Percentiles rank a stretch among this genome's conserved stretches.
Evolutionary conservation across 35 echinoderm and acorn worm genomes (phyloP).

Genomic region (Patiria miniata): DNA sequence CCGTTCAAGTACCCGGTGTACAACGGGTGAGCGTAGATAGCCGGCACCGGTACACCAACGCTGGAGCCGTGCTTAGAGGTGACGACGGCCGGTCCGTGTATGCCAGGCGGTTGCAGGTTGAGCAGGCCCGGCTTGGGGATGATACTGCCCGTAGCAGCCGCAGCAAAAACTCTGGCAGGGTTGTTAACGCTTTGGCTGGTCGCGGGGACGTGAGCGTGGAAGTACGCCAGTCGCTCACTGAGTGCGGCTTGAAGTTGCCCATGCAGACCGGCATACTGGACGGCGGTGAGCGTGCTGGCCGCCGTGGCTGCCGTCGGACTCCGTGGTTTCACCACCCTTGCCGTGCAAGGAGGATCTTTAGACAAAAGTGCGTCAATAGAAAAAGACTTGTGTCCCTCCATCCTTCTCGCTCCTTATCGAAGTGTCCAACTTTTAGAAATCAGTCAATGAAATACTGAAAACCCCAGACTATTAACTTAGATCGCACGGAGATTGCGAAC

Average conservation of each 20-base stretch:
- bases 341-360: slow-evolving; percentile 39
- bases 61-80: slow-evolving; percentile 4
- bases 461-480: no score
- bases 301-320: slow-evolving; percentile 3
- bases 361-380: slow-evolving; percentile 87
- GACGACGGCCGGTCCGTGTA: slow-evolving; percentile 31
- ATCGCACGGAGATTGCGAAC: no score
- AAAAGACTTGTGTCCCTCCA: slow-evolving; percentile 80
- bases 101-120: slow-evolving; percentile 45
- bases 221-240: not conserved
- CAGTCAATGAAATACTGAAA: not conserved
- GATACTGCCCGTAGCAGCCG: slow-evolving; percentile 54
- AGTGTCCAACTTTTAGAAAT: not conserved
- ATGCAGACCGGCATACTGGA: not conserved
- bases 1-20: slow-evolving; percentile 79
- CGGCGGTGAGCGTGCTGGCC: slow-evolving; percentile 12
- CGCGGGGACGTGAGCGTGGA: slow-evolving; percentile 38
- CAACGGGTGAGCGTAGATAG: slow-evolving; percentile 83
- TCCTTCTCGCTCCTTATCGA: slow-evolving; percentile 11
- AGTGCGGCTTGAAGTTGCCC: not conserved
- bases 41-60: slow-evolving; percentile 49
- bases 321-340: not conserved
- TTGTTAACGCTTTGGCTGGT: slow-evolving; percentile 43
- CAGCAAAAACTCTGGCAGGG: slow-evolving; percentile 22
- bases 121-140: slow-evolving; percentile 83